Evolutionary conservation across 2,113 vertebrate species (phyloP).

Genomic region (Capreolus pygargus): DNA sequence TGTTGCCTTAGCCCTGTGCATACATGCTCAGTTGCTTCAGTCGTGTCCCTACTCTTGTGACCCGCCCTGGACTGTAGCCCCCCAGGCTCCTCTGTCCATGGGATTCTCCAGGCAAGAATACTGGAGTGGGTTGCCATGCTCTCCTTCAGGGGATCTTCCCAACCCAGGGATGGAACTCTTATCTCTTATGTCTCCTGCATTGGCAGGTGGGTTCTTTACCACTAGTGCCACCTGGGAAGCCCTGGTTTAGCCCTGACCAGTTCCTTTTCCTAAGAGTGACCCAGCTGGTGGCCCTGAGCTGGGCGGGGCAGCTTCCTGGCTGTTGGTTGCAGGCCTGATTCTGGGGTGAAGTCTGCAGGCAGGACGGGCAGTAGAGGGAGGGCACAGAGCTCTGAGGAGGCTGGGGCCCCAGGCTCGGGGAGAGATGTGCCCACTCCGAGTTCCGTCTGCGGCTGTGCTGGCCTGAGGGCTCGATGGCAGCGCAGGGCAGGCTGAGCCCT

Average conservation of each 20-base stretch:
- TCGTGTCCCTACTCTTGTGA: background rate
- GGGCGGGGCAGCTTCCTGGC: background rate
- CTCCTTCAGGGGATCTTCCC: background rate
- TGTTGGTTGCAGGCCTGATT: background rate
- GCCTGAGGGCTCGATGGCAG: background rate
- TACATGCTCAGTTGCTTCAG: background rate
- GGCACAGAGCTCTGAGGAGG: background rate
- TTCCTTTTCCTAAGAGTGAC: background rate
- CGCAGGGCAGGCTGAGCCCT: background rate
- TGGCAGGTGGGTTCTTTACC: background rate
- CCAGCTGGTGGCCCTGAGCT: background rate
- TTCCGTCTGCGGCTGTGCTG: background rate
- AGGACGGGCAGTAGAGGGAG: background rate
- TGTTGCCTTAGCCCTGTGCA: background rate
- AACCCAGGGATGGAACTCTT: background rate
- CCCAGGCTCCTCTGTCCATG: background rate
- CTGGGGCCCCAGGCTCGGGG: background rate
- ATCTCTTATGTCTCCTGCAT: background rate
- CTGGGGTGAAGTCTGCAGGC: background rate
- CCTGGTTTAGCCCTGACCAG: background rate
- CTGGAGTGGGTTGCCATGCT: background rate
- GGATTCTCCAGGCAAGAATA: background rate
- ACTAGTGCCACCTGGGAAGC: background rate
- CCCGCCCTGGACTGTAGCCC: background rate
- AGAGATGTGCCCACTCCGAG: background rate